A percentile compares a stretch with the other conserved stretches of the same genome.
These are phyloP conservation scores for Galeopterus variegatus DNA, from an alignment of 2,113 vertebrate species.

Conservation along the genomic window DNA sequence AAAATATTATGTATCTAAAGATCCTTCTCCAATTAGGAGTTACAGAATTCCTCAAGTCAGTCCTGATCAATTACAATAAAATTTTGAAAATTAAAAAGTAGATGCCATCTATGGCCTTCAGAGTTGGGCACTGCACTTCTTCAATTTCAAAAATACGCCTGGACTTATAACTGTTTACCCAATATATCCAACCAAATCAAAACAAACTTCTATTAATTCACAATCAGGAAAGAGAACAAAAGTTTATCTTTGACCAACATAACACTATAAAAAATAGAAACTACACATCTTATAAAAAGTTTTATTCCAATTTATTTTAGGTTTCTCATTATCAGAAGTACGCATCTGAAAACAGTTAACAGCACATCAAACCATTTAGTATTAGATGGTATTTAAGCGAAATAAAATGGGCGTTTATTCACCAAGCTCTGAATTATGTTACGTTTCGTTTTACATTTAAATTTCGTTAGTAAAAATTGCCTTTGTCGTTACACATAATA, in stretches of 20 bases:
- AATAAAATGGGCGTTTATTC: no score
- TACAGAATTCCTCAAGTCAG: slow-evolving; percentile 14
- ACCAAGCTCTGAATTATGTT: no score
- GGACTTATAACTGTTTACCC: background rate
- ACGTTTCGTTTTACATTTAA: no score
- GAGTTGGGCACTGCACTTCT: background rate
- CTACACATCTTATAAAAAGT: background rate
- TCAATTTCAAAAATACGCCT: background rate
- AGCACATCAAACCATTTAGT: background rate
- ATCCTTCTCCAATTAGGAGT: background rate
- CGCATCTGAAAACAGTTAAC: background rate
- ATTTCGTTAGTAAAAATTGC: no score
- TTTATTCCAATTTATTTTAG: background rate
- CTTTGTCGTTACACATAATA: no score
- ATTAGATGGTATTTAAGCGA: background rate
- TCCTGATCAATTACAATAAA: background rate
- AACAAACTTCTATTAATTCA: background rate
- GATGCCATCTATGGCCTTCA: background rate
- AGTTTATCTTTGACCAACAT: background rate
- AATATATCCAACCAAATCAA: background rate
- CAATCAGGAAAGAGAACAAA: slow-evolving; percentile 7
- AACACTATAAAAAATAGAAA: background rate
- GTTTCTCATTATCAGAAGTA: background rate
- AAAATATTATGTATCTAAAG: background rate
- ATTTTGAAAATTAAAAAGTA: slow-evolving; percentile 8